Evolutionary conservation across 2,888 invertebrate species (phyloP), one percentile per base, ranked within the genome.

Genomic region (Fragum whitleyi): DNA sequence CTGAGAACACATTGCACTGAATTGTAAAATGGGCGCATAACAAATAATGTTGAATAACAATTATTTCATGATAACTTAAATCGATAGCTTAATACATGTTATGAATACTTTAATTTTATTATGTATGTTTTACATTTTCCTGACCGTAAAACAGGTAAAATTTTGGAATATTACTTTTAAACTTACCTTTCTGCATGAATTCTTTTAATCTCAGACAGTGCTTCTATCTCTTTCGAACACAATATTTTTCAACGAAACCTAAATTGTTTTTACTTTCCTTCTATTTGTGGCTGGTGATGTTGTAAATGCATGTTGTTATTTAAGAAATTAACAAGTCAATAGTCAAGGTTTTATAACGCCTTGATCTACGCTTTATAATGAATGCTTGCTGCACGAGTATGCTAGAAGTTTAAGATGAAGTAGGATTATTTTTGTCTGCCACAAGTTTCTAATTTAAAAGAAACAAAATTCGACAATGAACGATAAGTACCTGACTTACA

Each of bases 41-140:
- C 28, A n/a, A 61, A 61, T 61, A n/a, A 61, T 28, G 14, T 32
- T 19, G 9, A 32, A 19, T 32, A n/a, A 2, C 14, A 47, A n/a
- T 19, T 16, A 47, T 47, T n/a, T 47, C 5, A 9, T 47, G 47
- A 47, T 47, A 19, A 47, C 5, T 14, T n/a, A 9, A 47, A 9
- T 19, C 14, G 47, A 19, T 19, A 19, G 14, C 5, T 9, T 47
- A 47, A 47, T 16, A 47, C 5, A 47, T n/a, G 14, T 21, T 28
- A 16, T 61, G 61, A 61, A 32, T 61, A 61, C 57, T 61, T 61
- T 61, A 61, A 61, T 61, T 61, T 32, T 61, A 61, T 61, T 61
- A 61, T 61, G 61, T 53, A 47, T 21, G 47, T 57, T 68, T 69
- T 59, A 69, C 68, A 69, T 75, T 59, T 75, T 68, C 65, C 65